Percentiles rank a stretch among this genome's conserved stretches.
These are phyloP conservation scores for Xestia rhomboidea DNA, from an alignment of 2,888 invertebrate species.

Conservation along the genomic window DNA sequence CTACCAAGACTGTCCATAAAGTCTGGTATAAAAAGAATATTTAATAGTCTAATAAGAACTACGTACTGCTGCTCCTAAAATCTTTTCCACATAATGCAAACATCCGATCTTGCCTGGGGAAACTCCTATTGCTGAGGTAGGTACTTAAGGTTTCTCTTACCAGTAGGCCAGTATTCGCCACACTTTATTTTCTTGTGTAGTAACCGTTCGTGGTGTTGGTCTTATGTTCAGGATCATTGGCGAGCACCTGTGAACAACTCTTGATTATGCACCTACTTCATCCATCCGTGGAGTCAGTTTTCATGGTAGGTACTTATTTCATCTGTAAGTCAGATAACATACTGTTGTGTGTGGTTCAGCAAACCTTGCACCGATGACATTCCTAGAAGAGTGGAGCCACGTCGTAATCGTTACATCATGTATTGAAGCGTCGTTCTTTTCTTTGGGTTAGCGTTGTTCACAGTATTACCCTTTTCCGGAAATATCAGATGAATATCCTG, in stretches of 20 bases:
- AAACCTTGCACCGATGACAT: conserved; percentile 1
- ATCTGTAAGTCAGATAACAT: conserved; percentile 1
- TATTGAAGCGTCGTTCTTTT: neutral
- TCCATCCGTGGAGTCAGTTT: neutral
- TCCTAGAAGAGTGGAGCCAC: neutral
- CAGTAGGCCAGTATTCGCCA: conserved; percentile 11
- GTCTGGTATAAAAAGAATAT: neutral
- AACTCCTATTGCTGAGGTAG: neutral
- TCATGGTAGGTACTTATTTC: neutral
- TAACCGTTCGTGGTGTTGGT: conserved; percentile 11
- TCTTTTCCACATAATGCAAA: neutral
- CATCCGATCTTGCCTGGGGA: neutral
- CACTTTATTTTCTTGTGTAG: neutral
- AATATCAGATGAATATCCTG: conserved; percentile 10
- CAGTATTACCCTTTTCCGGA: conserved; percentile 16
- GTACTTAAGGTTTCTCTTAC: conserved; percentile 21
- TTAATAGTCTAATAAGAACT: neutral
- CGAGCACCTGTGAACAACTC: conserved; percentile 42
- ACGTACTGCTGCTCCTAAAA: neutral
- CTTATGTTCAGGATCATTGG: neutral
- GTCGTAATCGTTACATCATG: neutral
- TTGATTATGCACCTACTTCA: conserved; percentile 28
- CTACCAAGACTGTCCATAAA: conserved; percentile 16
- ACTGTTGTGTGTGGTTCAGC: conserved; percentile 5
- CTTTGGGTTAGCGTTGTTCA: conserved; percentile 3